Evolutionary conservation across 2,113 vertebrate species (phyloP), one percentile per base, ranked within the genome.

Genomic region (Polypterus senegalus): DNA sequence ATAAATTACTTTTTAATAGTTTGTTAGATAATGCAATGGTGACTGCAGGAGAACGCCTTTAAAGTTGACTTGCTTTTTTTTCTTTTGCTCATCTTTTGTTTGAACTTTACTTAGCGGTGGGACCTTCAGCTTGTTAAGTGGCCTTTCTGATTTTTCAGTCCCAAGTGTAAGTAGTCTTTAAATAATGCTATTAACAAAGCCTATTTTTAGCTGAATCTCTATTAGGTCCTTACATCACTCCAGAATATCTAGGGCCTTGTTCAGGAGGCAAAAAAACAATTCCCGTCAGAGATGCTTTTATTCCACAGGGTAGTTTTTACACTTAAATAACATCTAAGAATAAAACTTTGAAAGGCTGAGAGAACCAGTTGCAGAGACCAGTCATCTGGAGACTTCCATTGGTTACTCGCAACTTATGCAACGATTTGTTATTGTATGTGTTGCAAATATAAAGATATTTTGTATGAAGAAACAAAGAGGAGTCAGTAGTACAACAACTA

Each of bases 1-100:
- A 62, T 54, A 62, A 5, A 54, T 62, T 47, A 62, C 51, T 46
- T 62, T 47, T 62, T 62, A 54, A 62, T 54, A 51, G 49, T 52
- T n/a, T 62, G 61, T 54, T 53, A 62, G 44, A 54, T 62, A 53
- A 54, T 62, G 46, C 47, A 52, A 54, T 54, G 49, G 49, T 46
- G 46, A 46, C 44, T 54, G 51, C 51, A 52, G 9, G 53, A 46
- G 3, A 46, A 9, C 7, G 43, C 46, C 46, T 51, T 43, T 61
- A 45, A 45, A 43, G 56, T n/a, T 45, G 8, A 5, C 7, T 4
- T 3, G 10, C 6, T 51, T 52, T 7, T 52, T 52, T 4, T 27
- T 11, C 3, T 51, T 52, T n/a, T 61, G 48, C 7, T 61, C 10
- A 3, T 49, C 11, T 5, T 10, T 46, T 27, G 11, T 8, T 52